phyloP scores from a whole-genome alignment of 2,113 vertebrate species.

The Petaurus breviceps region DNA sequence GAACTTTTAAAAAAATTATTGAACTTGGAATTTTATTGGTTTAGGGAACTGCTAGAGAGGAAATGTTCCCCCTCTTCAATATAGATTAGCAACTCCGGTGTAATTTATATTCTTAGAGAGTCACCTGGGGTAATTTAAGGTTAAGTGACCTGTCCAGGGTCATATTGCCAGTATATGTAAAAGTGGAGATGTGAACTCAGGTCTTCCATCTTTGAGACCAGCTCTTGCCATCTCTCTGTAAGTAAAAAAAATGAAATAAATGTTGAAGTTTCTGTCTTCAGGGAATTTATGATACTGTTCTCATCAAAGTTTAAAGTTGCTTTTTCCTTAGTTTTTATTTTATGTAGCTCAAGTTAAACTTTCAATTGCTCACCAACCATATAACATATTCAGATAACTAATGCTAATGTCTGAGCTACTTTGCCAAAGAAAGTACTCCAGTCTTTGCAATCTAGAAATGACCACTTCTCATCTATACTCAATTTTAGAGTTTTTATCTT shows the following conservation, averaged over 20 bases:
- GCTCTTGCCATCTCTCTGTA: background rate
- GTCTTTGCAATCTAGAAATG: background rate
- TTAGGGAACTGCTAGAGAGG: background rate
- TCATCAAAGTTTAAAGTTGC: background rate
- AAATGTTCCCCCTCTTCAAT: too few relatives aligned
- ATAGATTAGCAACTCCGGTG: too few relatives aligned
- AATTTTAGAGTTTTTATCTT: background rate
- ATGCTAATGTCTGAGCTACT: background rate
- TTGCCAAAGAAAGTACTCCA: slow-evolving; percentile 1
- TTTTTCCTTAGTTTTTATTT: background rate
- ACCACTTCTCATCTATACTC: background rate
- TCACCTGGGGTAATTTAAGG: too few relatives aligned
- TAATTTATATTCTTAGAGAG: too few relatives aligned
- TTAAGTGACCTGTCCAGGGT: too few relatives aligned
- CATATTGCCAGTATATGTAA: too few relatives aligned
- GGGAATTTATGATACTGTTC: background rate
- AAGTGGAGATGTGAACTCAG: background rate
- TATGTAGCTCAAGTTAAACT: background rate
- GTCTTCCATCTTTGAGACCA: background rate
- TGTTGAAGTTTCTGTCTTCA: background rate
- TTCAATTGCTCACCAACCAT: background rate
- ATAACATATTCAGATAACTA: background rate
- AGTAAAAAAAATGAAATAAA: background rate
- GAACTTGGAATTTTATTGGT: background rate
- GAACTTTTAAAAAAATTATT: background rate